Conservation (phyloP, 2,113 vertebrate genomes). For the Myotis davidii region DNA sequence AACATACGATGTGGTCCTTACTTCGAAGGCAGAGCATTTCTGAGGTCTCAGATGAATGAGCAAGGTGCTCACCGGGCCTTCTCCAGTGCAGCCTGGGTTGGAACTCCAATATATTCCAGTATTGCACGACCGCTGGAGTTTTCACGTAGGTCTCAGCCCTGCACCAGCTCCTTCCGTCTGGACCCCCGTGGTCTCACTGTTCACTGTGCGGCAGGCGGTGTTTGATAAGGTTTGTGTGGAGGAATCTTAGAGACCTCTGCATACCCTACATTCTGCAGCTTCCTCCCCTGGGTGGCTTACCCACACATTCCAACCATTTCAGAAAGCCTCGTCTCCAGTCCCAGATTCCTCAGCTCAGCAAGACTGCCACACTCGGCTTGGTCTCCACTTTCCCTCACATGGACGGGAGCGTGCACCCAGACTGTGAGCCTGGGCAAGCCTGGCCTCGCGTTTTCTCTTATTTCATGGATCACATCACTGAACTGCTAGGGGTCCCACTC, state of each 20-base stretch:
- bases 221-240: neutral
- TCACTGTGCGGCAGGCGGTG: fast-evolving
- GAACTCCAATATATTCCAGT: neutral
- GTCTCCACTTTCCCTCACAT: neutral
- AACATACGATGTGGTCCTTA: neutral
- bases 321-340: neutral
- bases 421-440: neutral
- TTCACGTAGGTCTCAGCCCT: neutral
- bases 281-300: neutral
- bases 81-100: neutral
- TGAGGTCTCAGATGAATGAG: neutral
- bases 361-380: neutral
- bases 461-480: neutral
- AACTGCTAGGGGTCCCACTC: neutral
- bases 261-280: neutral
- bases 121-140: neutral
- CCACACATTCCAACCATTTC: neutral
- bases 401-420: neutral
- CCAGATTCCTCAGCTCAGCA: neutral
- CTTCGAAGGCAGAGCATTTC: neutral
- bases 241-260: neutral
- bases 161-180: neutral
- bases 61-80: neutral
- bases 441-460: neutral
- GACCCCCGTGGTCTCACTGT: neutral